phyloP scores from a whole-genome alignment of 2,888 invertebrate genomes.

The Cephus runcator region DNA sequence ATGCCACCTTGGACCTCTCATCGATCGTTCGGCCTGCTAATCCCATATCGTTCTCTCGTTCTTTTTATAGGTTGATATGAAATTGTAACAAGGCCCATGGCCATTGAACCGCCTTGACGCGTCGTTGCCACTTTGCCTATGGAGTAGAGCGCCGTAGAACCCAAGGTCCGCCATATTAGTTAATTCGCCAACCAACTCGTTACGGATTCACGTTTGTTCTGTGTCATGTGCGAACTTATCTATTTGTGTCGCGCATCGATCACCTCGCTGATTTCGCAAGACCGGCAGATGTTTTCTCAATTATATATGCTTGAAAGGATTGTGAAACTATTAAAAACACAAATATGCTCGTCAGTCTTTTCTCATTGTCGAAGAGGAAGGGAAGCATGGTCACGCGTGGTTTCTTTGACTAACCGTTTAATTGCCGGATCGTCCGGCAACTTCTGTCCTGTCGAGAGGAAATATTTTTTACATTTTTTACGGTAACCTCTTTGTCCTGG shows the following conservation, averaged over 20 bases:
- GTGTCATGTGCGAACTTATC: neutral
- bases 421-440: slow-evolving; percentile 29
- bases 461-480: neutral
- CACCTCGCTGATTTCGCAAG: neutral
- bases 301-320: neutral
- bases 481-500: neutral
- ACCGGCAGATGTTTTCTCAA: neutral
- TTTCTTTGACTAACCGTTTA: slow-evolving; percentile 28
- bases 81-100: slow-evolving; percentile 1
- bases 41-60: slow-evolving; percentile 12
- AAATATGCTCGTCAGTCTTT: neutral
- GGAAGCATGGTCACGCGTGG: slow-evolving; percentile 21
- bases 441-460: neutral
- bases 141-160: neutral
- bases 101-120: neutral
- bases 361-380: neutral
- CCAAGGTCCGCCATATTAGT: neutral
- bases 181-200: neutral
- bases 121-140: neutral
- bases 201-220: neutral
- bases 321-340: neutral
- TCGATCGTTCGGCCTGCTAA: neutral
- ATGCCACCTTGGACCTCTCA: neutral
- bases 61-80: slow-evolving; percentile 27
- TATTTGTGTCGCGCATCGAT: neutral